Percentiles rank a stretch among this genome's conserved stretches.
phyloP scores from a whole-genome alignment of 2,888 invertebrate genomes.

The Melanotus villosus region DNA sequence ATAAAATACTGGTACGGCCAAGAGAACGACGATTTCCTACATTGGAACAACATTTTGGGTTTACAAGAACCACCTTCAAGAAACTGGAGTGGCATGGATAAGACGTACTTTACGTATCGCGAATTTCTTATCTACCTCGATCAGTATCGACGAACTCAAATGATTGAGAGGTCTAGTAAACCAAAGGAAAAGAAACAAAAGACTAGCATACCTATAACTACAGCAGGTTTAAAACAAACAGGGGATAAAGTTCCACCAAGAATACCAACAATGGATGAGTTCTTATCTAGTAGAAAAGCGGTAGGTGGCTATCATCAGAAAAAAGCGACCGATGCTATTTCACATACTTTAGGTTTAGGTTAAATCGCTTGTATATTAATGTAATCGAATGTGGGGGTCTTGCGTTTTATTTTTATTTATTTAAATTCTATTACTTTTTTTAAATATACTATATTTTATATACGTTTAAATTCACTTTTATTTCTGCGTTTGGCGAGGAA shows the following conservation, averaged over 20 bases:
- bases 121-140: constrained; percentile 79
- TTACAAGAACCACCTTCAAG: constrained; percentile 80
- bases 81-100: constrained; percentile 79
- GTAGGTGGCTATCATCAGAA: constrained; percentile 60
- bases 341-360: not conserved
- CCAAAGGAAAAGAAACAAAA: constrained; percentile 50
- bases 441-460: not conserved
- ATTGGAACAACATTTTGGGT: constrained; percentile 79
- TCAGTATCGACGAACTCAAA: constrained; percentile 71
- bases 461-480: too few relatives aligned
- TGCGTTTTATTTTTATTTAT: not conserved
- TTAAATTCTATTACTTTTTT: not conserved
- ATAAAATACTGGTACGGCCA: constrained; percentile 84
- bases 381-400: constrained; percentile 20
- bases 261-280: constrained; percentile 72
- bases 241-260: constrained; percentile 65
- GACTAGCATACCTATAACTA: constrained; percentile 65
- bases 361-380: not conserved
- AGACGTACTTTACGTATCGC: constrained; percentile 80
- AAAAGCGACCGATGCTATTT: constrained; percentile 41
- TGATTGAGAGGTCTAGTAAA: constrained; percentile 68
- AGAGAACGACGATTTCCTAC: constrained; percentile 80
- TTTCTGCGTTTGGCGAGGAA: too few relatives aligned
- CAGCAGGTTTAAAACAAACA: constrained; percentile 66
- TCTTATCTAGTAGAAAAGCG: constrained; percentile 67